These are phyloP conservation scores for Schlechtendalia chinensis DNA, from an alignment of 1,140 invertebrate genomes.

Conservation along the genomic window DNA sequence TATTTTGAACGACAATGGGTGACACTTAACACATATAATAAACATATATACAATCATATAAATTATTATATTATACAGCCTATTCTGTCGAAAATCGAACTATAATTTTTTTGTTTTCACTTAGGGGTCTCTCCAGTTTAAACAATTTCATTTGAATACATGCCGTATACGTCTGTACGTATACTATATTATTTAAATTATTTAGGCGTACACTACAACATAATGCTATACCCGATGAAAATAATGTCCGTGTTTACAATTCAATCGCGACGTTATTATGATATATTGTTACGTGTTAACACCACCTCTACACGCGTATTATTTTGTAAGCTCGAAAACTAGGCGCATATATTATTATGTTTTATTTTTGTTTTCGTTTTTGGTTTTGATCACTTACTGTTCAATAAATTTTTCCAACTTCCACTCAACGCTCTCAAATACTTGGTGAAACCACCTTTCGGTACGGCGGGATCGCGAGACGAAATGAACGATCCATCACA, in stretches of 20 bases:
- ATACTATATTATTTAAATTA: background rate
- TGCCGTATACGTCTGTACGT: background rate
- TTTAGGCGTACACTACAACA: background rate
- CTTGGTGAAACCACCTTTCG: slow-evolving; percentile 28
- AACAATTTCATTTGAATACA: slow-evolving; percentile 12
- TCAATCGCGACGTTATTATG: background rate
- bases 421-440: slow-evolving; percentile 53
- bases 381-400: slow-evolving; percentile 57
- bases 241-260: background rate
- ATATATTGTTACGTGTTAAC: background rate
- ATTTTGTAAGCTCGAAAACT: background rate
- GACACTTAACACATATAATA: background rate
- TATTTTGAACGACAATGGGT: slow-evolving; percentile 24
- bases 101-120: slow-evolving; percentile 37
- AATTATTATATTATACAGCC: background rate
- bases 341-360: background rate
- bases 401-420: slow-evolving; percentile 60
- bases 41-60: slow-evolving; percentile 20
- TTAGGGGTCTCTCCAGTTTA: background rate
- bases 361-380: background rate
- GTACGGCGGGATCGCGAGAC: background rate
- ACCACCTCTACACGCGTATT: background rate
- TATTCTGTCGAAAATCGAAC: slow-evolving; percentile 6
- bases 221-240: background rate
- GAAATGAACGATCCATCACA: background rate